phyloP scores from a whole-genome alignment of 1,140 invertebrate genomes.

The Conus ventricosus region DNA sequence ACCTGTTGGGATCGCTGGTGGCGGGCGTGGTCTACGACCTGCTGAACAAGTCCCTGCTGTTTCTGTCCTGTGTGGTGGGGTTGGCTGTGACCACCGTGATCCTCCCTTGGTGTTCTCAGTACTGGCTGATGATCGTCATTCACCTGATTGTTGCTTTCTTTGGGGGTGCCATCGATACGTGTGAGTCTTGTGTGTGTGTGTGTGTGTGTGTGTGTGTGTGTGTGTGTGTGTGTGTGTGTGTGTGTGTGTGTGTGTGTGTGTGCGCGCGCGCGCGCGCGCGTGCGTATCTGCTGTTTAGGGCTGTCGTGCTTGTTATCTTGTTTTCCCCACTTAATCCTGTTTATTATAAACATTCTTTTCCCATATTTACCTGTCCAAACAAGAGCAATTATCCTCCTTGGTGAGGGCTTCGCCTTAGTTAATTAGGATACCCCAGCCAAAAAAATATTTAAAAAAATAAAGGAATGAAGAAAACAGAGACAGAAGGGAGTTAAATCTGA shows the following conservation, averaged over 20 bases:
- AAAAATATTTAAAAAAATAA: too few relatives aligned
- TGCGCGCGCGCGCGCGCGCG: too few relatives aligned
- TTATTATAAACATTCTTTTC: too few relatives aligned
- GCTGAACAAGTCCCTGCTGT: slow-evolving; percentile 44
- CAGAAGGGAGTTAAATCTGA: too few relatives aligned
- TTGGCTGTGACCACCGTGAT: slow-evolving; percentile 26
- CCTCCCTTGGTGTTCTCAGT: slow-evolving; percentile 51
- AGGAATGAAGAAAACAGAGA: too few relatives aligned
- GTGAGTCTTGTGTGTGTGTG: neutral
- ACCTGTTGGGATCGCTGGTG: slow-evolving; percentile 50
- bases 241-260: neutral
- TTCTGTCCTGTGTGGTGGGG: slow-evolving; percentile 37
- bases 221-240: neutral
- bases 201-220: neutral
- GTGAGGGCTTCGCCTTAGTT: too few relatives aligned
- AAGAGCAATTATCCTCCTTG: too few relatives aligned
- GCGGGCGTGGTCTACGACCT: slow-evolving; percentile 49
- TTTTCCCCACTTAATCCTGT: too few relatives aligned
- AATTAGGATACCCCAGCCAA: too few relatives aligned
- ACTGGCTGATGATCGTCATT: slow-evolving; percentile 51
- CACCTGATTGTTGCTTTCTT: slow-evolving; percentile 36
- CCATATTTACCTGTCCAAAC: too few relatives aligned
- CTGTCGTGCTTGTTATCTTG: too few relatives aligned
- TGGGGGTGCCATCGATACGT: slow-evolving; percentile 48
- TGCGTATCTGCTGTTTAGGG: too few relatives aligned